These are phyloP conservation scores for Hirudinaria manillensis DNA, from an alignment of 2,888 invertebrate genomes.

Conservation along the genomic window DNA sequence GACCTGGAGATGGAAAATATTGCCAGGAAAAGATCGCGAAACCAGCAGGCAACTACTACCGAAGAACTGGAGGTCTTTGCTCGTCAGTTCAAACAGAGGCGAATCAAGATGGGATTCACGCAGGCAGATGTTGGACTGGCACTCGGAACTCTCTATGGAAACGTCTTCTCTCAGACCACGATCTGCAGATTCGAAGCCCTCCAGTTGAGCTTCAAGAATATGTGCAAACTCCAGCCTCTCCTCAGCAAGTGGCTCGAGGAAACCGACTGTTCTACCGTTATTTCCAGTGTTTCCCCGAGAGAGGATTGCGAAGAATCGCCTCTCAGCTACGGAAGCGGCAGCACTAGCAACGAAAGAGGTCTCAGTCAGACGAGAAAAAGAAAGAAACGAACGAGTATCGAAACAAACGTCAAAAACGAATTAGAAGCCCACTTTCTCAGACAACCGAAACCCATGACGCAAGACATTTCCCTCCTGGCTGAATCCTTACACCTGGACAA, in stretches of 20 bases:
- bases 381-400: constrained; percentile 98
- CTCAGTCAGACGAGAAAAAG: constrained; percentile 70
- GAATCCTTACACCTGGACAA: constrained; percentile 95
- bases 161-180: constrained; percentile 98
- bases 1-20: not conserved
- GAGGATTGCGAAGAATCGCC: not conserved
- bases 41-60: constrained; percentile 71
- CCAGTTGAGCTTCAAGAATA: constrained; percentile 97
- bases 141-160: constrained; percentile 94
- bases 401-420: constrained; percentile 87
- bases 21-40: not conserved
- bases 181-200: constrained; percentile 98
- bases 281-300: not conserved
- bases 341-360: not conserved
- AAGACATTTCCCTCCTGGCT: constrained; percentile 89
- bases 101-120: constrained; percentile 96
- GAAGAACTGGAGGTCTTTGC: constrained; percentile 98
- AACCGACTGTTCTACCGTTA: constrained; percentile 76
- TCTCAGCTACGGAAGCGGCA: not conserved
- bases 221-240: constrained; percentile 98
- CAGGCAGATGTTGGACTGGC: constrained; percentile 98
- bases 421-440: constrained; percentile 97
- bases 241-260: constrained; percentile 86
- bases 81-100: constrained; percentile 96
- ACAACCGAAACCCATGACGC: constrained; percentile 97